phyloP scores from a whole-genome alignment of 53 echinoderm and acorn worm genomes.

The Arbacia lixula region DNA sequence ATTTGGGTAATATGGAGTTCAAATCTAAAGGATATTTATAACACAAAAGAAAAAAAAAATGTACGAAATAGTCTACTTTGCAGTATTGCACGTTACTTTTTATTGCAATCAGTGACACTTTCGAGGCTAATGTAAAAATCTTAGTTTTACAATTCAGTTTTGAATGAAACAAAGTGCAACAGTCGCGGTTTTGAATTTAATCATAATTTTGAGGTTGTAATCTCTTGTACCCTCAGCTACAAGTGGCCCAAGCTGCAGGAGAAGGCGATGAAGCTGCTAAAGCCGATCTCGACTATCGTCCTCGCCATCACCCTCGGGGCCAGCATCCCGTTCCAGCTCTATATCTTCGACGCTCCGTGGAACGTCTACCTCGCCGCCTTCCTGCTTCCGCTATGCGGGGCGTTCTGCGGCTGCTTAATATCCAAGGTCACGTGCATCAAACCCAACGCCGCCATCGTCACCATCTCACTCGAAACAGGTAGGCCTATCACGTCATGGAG shows the following conservation, averaged over 20 bases:
- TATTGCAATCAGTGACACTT: no score
- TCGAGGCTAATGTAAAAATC: no score
- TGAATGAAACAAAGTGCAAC: no score
- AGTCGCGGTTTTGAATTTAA: no score
- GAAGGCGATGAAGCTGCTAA: slow-evolving; percentile 78
- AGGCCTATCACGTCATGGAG: neutral
- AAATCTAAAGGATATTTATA: no score
- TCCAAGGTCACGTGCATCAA: slow-evolving; percentile 68
- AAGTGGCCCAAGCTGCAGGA: slow-evolving; percentile 74
- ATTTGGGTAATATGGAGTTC: no score
- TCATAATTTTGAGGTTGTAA: no score
- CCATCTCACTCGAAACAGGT: slow-evolving; percentile 92
- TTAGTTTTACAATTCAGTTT: no score
- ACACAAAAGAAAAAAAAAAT: no score
- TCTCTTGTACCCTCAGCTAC: slow-evolving; percentile 34
- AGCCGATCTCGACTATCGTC: slow-evolving; percentile 76
- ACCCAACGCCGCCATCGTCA: slow-evolving; percentile 62
- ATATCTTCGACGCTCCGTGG: slow-evolving; percentile 80
- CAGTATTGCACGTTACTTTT: no score
- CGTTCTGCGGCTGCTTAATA: slow-evolving; percentile 67
- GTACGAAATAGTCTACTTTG: no score
- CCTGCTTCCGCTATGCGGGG: slow-evolving; percentile 78
- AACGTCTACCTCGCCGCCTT: slow-evolving; percentile 74
- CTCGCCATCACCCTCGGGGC: slow-evolving; percentile 69
- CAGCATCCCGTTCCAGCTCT: slow-evolving; percentile 81